These are phyloP conservation scores for Gadopsis bispinosus DNA, from an alignment of 2,797 vertebrate species.

Conservation along the genomic window DNA sequence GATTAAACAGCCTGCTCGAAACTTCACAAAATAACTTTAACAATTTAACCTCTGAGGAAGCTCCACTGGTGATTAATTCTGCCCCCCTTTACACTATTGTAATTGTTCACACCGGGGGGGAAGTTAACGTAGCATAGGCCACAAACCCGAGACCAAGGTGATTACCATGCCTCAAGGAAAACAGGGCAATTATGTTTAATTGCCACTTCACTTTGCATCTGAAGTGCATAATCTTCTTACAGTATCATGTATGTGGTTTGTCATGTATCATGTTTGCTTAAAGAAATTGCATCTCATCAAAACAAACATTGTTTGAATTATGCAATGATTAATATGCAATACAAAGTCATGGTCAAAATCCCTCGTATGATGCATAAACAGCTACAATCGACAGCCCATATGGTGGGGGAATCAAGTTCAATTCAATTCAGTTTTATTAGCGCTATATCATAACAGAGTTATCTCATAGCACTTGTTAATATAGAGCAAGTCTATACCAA, in stretches of 20 bases:
- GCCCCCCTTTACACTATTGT: constrained; percentile 38
- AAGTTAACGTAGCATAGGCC: constrained; percentile 37
- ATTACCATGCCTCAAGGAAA: constrained; percentile 51
- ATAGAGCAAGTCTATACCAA: too few species aligned
- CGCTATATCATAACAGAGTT: too few species aligned
- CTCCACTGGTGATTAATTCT: constrained; percentile 59
- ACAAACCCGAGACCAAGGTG: constrained; percentile 48
- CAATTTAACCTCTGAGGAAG: constrained; percentile 68
- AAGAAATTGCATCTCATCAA: neutral
- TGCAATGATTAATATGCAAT: neutral
- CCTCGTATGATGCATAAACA: too few species aligned
- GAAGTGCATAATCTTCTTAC: neutral
- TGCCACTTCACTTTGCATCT: constrained; percentile 32
- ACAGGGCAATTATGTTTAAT: constrained; percentile 52
- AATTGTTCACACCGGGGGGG: constrained; percentile 63
- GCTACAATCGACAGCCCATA: constrained; percentile 13
- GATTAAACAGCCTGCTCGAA: constrained; percentile 63
- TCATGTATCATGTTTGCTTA: neutral
- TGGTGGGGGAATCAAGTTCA: neutral
- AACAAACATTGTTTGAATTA: neutral
- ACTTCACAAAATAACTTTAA: constrained; percentile 66
- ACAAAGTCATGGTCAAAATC: too few species aligned
- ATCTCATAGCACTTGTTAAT: too few species aligned
- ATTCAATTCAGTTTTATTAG: too few species aligned
- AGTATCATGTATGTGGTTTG: neutral